phyloP scores from a whole-genome alignment of 1,140 invertebrate genomes.

The Drosophila lowei region DNA sequence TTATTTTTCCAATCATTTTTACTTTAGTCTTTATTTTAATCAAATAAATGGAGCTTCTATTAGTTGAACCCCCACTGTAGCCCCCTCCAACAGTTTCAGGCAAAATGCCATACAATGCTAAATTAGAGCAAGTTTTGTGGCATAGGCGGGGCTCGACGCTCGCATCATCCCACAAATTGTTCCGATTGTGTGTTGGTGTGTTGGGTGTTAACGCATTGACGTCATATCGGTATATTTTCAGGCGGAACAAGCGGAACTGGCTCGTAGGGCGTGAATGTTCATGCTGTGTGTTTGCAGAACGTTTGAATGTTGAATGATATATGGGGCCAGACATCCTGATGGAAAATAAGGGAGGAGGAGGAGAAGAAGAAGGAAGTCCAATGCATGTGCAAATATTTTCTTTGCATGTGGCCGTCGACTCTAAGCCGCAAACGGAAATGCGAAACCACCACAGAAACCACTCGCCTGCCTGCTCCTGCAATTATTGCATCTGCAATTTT shows the following conservation, averaged over 20 bases:
- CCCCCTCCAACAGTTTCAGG: conserved; percentile 14
- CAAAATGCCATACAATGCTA: conserved; percentile 52
- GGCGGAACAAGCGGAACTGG: conserved; percentile 13
- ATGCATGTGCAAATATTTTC: conserved; percentile 57
- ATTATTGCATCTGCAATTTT: conserved; percentile 71
- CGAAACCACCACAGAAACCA: conserved; percentile 57
- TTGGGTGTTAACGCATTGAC: conserved; percentile 34
- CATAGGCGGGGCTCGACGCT: conserved; percentile 29
- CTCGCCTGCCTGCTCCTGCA: conserved; percentile 46
- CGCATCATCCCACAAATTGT: conserved; percentile 14
- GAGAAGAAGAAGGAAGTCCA: conserved; percentile 6
- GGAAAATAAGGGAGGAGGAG: conserved; percentile 1
- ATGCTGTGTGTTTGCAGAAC: no score
- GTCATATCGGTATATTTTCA: conserved; percentile 29
- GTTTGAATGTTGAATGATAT: no score
- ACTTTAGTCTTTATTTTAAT: no score
- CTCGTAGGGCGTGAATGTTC: conserved; percentile 29
- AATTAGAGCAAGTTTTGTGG: conserved; percentile 66
- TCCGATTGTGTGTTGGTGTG: conserved; percentile 19
- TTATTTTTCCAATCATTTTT: no score
- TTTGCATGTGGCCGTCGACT: conserved; percentile 51
- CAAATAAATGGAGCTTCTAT: no score
- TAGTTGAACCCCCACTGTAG: no score
- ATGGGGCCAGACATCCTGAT: conserved; percentile 4
- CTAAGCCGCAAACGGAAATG: conserved; percentile 51